phyloP scores from a whole-genome alignment of 2,888 invertebrate species.

The Microchrysa polita region DNA sequence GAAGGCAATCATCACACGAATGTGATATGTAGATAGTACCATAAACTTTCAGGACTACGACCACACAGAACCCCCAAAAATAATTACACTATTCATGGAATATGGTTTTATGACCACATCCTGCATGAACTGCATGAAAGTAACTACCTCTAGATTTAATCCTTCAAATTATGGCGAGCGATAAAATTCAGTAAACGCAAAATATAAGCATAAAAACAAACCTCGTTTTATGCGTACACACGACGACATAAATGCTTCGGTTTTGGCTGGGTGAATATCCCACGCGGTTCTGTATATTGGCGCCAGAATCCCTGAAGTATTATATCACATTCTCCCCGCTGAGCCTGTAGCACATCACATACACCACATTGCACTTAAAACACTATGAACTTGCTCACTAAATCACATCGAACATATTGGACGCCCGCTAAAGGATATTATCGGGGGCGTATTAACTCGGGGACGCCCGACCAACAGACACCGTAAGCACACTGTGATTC shows the following conservation, averaged over 20 bases:
- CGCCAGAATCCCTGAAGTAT: conserved; percentile 11
- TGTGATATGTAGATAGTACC: not conserved
- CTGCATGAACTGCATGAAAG: not conserved
- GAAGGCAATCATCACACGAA: not conserved
- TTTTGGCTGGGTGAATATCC: not conserved
- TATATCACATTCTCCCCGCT: not conserved
- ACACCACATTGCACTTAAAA: conserved; percentile 20
- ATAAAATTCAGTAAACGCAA: not conserved
- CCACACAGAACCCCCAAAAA: not conserved
- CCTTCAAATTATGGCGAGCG: conserved; percentile 15
- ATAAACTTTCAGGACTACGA: too few relatives aligned
- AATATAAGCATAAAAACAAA: not conserved
- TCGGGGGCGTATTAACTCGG: too few relatives aligned
- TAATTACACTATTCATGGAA: conserved; percentile 3
- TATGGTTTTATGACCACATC: not conserved
- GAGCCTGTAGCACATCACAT: not conserved
- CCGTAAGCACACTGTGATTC: too few relatives aligned
- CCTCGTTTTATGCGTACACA: not conserved
- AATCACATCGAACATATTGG: not conserved
- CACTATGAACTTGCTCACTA: conserved; percentile 3
- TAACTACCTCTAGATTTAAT: not conserved
- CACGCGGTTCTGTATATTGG: not conserved
- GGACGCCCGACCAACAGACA: too few relatives aligned
- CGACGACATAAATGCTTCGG: conserved; percentile 15
- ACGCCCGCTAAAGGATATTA: too few relatives aligned